phyloP scores from a whole-genome alignment of 2,888 invertebrate genomes.

The Baronia brevicornis region DNA sequence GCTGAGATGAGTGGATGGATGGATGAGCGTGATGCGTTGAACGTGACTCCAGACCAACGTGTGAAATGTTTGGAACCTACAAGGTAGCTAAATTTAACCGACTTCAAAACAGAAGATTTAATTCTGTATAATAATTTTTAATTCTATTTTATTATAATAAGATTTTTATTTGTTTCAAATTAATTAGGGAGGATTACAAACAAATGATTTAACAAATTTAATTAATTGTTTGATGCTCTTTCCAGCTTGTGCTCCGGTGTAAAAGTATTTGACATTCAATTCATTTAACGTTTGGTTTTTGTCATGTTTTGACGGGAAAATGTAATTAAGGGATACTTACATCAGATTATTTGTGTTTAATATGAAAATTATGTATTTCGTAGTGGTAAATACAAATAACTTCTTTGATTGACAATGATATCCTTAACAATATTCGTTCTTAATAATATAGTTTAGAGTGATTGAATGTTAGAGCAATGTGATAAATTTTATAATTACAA shows the following conservation, averaged over 20 bases:
- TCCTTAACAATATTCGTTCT: background rate
- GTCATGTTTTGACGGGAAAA: conserved; percentile 40
- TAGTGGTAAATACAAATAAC: background rate
- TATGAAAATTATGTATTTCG: background rate
- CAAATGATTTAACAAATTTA: conserved; percentile 20
- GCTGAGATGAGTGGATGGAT: conserved; percentile 23
- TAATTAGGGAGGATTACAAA: conserved; percentile 27
- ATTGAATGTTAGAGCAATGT: no score
- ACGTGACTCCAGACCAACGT: conserved; percentile 27
- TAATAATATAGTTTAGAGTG: conserved; percentile 1
- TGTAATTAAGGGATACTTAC: conserved; percentile 50
- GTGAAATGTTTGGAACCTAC: conserved; percentile 14
- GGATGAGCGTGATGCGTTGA: conserved; percentile 41
- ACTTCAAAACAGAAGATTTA: background rate
- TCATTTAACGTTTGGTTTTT: conserved; percentile 26
- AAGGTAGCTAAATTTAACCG: conserved; percentile 10
- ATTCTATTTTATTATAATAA: no score
- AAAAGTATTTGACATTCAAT: conserved; percentile 18
- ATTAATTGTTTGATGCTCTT: background rate
- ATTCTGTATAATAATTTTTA: no score
- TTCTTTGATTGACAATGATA: conserved; percentile 2
- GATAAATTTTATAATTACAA: no score
- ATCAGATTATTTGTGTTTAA: conserved; percentile 5
- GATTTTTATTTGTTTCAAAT: conserved; percentile 24
- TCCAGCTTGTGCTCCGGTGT: background rate